Conservation (phyloP, 1,140 invertebrate genomes). For the Lanistes nyassanus region DNA sequence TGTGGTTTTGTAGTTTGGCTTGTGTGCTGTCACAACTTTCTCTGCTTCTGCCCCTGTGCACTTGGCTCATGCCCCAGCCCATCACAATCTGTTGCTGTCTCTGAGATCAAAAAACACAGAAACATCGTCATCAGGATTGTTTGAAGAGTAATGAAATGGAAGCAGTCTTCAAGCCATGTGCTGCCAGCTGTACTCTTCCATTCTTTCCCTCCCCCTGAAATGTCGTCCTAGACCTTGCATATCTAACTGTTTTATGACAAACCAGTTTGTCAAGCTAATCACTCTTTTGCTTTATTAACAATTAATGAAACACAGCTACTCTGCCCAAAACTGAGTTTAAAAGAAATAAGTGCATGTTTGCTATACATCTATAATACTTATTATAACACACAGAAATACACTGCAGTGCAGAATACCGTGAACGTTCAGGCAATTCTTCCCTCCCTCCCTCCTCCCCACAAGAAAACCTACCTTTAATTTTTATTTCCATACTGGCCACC, state of each 20-base stretch:
- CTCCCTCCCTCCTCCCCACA: no score
- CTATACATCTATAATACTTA: slow-evolving; percentile 3
- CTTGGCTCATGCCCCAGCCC: slow-evolving; percentile 1
- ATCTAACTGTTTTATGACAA: not conserved
- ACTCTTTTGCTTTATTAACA: slow-evolving; percentile 11
- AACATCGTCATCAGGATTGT: slow-evolving; percentile 13
- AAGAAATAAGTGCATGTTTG: not conserved
- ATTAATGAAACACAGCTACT: slow-evolving; percentile 12
- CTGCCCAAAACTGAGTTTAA: not conserved
- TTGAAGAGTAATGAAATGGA: not conserved
- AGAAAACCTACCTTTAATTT: no score
- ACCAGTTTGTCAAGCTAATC: slow-evolving; percentile 13
- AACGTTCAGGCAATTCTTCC: no score
- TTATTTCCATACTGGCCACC: no score
- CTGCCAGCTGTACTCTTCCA: not conserved
- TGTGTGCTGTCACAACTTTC: slow-evolving; percentile 16
- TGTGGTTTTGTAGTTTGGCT: slow-evolving; percentile 15
- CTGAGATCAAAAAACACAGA: slow-evolving; percentile 6
- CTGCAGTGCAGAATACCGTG: no score
- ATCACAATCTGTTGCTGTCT: slow-evolving; percentile 11
- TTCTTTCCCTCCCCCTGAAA: not conserved
- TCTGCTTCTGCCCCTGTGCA: slow-evolving; percentile 13
- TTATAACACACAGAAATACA: not conserved
- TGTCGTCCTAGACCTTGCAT: not conserved
- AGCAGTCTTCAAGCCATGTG: slow-evolving; percentile 5